These are phyloP conservation scores for Pitangus sulphuratus DNA, from an alignment of 2,797 vertebrate species.

Conservation along the genomic window DNA sequence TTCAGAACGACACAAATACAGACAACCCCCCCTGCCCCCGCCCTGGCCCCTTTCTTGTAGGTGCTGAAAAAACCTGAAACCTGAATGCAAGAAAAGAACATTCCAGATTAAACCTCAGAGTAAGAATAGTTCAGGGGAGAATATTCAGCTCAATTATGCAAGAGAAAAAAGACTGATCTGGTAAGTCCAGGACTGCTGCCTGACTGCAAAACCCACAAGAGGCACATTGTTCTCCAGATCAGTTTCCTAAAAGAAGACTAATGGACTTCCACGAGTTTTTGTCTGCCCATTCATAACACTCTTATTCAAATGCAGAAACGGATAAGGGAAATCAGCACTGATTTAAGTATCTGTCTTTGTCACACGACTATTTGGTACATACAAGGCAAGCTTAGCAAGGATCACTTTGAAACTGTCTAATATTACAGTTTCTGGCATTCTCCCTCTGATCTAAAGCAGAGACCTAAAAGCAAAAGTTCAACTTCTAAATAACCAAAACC, in stretches of 20 bases:
- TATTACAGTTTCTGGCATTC: background rate
- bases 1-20: background rate
- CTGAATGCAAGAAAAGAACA: background rate
- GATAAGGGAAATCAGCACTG: background rate
- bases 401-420: slow-evolving; percentile 37
- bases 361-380: background rate
- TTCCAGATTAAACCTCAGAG: background rate
- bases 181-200: background rate
- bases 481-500: background rate
- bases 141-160: background rate
- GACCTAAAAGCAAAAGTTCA: slow-evolving; percentile 14
- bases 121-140: background rate
- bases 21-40: background rate
- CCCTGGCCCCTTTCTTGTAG: background rate
- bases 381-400: background rate
- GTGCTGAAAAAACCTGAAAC: background rate
- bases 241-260: background rate
- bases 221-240: background rate
- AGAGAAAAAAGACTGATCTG: background rate
- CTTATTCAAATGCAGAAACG: background rate
- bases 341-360: background rate
- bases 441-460: slow-evolving; percentile 30
- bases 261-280: background rate
- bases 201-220: background rate
- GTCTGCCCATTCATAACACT: background rate